Conservation (phyloP, 2,888 invertebrate species). For the Corythucha ciliata region DNA sequence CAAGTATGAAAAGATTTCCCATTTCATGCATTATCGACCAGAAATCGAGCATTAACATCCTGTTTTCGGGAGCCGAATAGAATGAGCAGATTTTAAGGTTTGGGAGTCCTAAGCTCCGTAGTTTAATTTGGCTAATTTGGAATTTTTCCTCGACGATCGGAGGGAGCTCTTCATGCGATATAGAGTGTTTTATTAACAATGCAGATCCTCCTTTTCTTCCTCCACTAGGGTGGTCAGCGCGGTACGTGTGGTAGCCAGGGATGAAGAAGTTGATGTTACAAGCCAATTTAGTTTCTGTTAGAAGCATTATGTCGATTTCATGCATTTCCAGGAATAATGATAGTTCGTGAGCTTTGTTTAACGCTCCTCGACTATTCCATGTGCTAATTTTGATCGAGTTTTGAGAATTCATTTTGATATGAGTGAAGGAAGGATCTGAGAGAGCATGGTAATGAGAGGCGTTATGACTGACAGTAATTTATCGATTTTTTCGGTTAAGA, state of each 20-base stretch:
- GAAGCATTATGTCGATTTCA: constrained; percentile 3
- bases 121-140: neutral
- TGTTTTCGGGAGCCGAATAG: neutral
- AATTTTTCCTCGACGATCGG: neutral
- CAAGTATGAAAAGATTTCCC: neutral
- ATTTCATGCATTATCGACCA: neutral
- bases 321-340: neutral
- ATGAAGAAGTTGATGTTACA: neutral
- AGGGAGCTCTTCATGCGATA: constrained; percentile 4
- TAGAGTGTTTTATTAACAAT: neutral
- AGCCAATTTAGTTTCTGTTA: constrained; percentile 10
- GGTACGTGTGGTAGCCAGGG: neutral
- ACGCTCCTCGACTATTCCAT: constrained; percentile 5
- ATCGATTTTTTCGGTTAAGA: constrained; percentile 12
- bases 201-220: neutral
- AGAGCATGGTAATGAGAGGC: neutral
- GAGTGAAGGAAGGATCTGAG: neutral
- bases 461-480: neutral
- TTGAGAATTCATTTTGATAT: neutral
- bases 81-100: neutral
- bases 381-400: constrained; percentile 3
- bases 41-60: neutral
- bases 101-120: neutral
- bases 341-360: constrained; percentile 2
- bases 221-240: constrained; percentile 3